phyloP scores from a whole-genome alignment of 2,113 vertebrate species.

The Herpetotheres cachinnans region DNA sequence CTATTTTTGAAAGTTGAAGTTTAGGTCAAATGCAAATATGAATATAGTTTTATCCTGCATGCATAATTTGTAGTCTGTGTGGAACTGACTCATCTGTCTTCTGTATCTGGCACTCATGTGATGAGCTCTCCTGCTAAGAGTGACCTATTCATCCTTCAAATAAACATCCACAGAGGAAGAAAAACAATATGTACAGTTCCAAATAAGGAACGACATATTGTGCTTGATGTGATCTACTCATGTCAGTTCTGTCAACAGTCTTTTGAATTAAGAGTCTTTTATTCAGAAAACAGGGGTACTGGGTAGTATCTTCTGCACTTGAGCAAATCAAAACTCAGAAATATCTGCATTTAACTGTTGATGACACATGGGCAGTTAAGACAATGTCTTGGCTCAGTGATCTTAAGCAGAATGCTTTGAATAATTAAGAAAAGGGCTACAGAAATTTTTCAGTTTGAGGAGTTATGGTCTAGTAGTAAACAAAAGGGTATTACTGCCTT shows the following conservation, averaged over 20 bases:
- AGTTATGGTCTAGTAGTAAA: neutral
- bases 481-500: neutral
- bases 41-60: constrained; percentile 73
- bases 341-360: constrained; percentile 16
- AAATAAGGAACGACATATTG: constrained; percentile 65
- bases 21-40: constrained; percentile 79
- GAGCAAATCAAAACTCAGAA: constrained; percentile 25
- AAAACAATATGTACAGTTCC: constrained; percentile 72
- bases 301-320: neutral
- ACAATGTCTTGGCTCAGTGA: neutral
- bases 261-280: constrained; percentile 56
- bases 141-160: constrained; percentile 74
- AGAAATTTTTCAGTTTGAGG: neutral
- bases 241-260: constrained; percentile 63
- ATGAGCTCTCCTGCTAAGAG: constrained; percentile 73
- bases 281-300: constrained; percentile 32
- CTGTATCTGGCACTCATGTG: constrained; percentile 73
- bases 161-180: constrained; percentile 74
- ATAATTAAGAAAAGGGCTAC: neutral
- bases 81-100: constrained; percentile 78
- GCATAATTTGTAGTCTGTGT: constrained; percentile 74
- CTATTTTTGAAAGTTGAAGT: constrained; percentile 78
- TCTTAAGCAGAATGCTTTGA: neutral
- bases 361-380: neutral
- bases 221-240: constrained; percentile 51